These are phyloP conservation scores for Neoascia interrupta DNA, from an alignment of 2,888 invertebrate species.

Conservation along the genomic window DNA sequence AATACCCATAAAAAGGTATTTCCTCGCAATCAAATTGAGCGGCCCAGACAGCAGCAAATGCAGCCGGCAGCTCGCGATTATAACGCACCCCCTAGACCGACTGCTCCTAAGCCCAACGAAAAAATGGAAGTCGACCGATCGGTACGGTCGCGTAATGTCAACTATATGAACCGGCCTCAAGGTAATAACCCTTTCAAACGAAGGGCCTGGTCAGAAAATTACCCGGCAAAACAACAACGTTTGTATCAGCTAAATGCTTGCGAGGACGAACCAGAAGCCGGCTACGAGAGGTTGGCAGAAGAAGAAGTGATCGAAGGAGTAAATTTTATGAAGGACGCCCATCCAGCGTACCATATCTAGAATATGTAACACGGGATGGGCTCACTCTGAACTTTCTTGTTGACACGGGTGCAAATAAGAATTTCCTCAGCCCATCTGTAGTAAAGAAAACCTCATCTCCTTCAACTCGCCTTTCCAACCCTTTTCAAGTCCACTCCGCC, in stretches of 20 bases:
- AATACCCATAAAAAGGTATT: neutral
- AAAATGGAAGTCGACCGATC: neutral
- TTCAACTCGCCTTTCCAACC: no score
- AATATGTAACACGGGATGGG: slow-evolving; percentile 22
- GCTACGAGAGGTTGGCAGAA: neutral
- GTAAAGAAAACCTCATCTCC: neutral
- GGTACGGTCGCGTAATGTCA: neutral
- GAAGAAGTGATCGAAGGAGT: neutral
- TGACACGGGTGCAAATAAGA: slow-evolving; percentile 38
- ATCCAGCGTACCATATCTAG: slow-evolving; percentile 55
- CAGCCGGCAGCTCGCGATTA: neutral
- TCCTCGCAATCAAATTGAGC: neutral
- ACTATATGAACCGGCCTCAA: neutral
- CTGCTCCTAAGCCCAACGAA: neutral
- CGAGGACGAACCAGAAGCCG: neutral
- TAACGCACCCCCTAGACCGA: neutral
- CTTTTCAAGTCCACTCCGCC: neutral
- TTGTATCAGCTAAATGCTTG: neutral
- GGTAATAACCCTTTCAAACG: no score
- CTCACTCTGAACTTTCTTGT: slow-evolving; percentile 40
- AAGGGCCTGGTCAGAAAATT: neutral
- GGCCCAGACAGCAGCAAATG: neutral
- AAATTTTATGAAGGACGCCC: slow-evolving; percentile 64
- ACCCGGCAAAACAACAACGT: neutral
- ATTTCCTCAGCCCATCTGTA: slow-evolving; percentile 22